phyloP scores from a whole-genome alignment of 2,888 invertebrate genomes.

The Brenthis ino region DNA sequence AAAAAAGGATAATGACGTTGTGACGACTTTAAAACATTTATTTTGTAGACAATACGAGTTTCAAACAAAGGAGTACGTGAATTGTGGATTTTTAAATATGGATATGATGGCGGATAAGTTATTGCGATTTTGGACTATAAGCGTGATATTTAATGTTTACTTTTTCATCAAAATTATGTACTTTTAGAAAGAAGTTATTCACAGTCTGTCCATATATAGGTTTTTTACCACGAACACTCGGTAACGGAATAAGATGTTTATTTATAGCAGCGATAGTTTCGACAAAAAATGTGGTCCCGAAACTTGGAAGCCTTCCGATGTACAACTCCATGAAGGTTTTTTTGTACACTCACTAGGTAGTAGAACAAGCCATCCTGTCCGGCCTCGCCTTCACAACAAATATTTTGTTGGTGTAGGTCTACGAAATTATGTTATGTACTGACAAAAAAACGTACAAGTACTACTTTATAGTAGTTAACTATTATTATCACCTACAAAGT shows the following conservation, averaged over 20 bases:
- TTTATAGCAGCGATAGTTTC: conserved; percentile 64
- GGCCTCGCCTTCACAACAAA: conserved; percentile 46
- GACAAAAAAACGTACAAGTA: too few species aligned
- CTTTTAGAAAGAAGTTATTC: conserved; percentile 2
- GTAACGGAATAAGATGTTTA: conserved; percentile 61
- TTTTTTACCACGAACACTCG: conserved; percentile 49
- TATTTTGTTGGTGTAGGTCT: conserved; percentile 68
- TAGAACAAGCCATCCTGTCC: conserved; percentile 46
- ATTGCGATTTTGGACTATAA: conserved; percentile 37
- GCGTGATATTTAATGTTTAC: neutral
- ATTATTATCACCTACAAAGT: too few species aligned
- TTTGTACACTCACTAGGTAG: conserved; percentile 45
- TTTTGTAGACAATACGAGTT: conserved; percentile 14
- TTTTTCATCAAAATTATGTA: conserved; percentile 8
- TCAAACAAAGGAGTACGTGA: neutral
- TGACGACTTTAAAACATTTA: conserved; percentile 19
- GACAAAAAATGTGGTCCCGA: conserved; percentile 69
- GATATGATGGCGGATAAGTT: conserved; percentile 43
- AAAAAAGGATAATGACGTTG: conserved; percentile 32
- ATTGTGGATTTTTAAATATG: conserved; percentile 12
- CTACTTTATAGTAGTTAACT: too few species aligned
- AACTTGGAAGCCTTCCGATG: conserved; percentile 65
- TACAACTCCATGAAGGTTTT: conserved; percentile 48
- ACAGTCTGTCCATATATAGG: conserved; percentile 33
- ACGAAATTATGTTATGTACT: conserved; percentile 38